These are phyloP conservation scores for Rhincodon typus DNA, from an alignment of 2,797 vertebrate species.

Conservation along the genomic window DNA sequence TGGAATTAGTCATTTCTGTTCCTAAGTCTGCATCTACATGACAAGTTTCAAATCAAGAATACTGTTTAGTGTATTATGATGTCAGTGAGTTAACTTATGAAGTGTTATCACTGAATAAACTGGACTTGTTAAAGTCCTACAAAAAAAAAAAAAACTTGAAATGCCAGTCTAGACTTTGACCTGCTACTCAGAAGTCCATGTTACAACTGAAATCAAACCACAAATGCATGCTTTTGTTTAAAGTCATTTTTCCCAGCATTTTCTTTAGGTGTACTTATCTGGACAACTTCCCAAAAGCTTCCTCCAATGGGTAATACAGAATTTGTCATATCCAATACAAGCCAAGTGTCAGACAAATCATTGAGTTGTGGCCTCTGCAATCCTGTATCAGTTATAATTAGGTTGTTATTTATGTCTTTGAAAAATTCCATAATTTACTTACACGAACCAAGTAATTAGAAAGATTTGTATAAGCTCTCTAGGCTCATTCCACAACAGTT, in stretches of 20 bases:
- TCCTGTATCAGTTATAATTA: too few species aligned
- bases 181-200: neutral
- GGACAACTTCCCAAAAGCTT: neutral
- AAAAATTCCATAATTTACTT: neutral
- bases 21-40: neutral
- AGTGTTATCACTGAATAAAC: too few species aligned
- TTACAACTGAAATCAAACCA: neutral
- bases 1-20: neutral
- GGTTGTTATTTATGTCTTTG: too few species aligned
- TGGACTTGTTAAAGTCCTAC: neutral
- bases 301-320: neutral
- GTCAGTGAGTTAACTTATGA: too few species aligned
- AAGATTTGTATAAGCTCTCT: neutral
- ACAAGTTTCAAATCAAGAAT: neutral
- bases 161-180: neutral
- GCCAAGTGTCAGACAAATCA: neutral
- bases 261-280: neutral
- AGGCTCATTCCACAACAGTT: neutral
- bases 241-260: neutral
- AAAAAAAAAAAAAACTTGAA: neutral
- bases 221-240: neutral
- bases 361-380: neutral
- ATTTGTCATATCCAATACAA: neutral
- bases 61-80: too few species aligned
- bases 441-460: neutral